Base-by-base conservation (phyloP, 2,797 vertebrate species). In the Anolis apletophallus region DNA sequence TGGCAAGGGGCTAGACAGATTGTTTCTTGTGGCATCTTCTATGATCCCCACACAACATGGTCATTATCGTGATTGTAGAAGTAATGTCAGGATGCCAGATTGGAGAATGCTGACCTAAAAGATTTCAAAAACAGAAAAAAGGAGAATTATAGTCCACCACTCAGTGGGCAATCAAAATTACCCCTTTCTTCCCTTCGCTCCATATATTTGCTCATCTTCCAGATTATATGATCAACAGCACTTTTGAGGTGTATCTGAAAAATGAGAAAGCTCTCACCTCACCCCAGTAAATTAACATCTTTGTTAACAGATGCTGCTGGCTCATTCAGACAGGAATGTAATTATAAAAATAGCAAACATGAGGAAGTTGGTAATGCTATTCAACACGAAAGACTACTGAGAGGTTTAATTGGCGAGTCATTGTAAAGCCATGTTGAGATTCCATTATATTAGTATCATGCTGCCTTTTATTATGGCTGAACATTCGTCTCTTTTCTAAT, bases 371-470 rank as follows among this genome's bases (percentile, higher is more conserved):
- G 32, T 84, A 67, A 7, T 76, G 57, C 46, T 67, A 34, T 84
- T 84, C 54, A 76, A 84, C 32, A 64, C 59, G 36, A 67, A 84
- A 54, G 46, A 64, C 23, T 72, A 59, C 36, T n/a, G 50, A 55
- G 50, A 40, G 32, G 34, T 55, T 72, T 69, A 40, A 84, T 83
- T 50, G 61, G 26, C n/a, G 14, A 74, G 17, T 64, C 3, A 0
- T 52, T 67, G 26, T 84, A 75, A 84, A 84, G 73, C 83, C n/a
- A 55, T 76, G 76, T 75, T 34, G 59, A 36, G 40, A 76, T 64
- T 57, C 40, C n/a, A 34, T 76, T 67, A 76, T 52, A 36, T 23
- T 68, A 40, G 40, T 29, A 52, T 67, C 73, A 84, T 76, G 83
- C 73, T 84, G 59, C n/a, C 83, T 84, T 67, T 76, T 50, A 67